These are phyloP conservation scores for Augochlora pura DNA, from an alignment of 1,140 invertebrate species.

Conservation along the genomic window DNA sequence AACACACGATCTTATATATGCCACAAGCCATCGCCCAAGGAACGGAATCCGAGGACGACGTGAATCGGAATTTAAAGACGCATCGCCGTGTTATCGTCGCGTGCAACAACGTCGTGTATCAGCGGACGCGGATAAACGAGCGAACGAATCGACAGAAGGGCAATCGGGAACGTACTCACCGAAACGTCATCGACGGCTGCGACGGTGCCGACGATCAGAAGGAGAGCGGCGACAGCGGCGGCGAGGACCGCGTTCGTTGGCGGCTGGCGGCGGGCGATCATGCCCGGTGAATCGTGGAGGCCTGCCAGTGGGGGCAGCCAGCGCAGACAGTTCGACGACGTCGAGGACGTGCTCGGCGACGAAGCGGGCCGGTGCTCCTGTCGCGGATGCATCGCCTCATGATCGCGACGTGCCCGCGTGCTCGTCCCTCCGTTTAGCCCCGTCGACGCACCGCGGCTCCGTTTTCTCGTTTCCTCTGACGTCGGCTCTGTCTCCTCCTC, in stretches of 20 bases:
- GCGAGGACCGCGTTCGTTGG: constrained; percentile 27
- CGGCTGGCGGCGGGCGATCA: constrained; percentile 33
- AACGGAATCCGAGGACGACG: no score
- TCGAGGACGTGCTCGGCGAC: constrained; percentile 56
- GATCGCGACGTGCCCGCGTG: constrained; percentile 59
- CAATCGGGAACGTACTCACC: constrained; percentile 42
- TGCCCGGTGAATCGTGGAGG: constrained; percentile 38
- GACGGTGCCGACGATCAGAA: constrained; percentile 26
- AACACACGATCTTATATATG: no score
- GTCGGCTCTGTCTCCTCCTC: no score
- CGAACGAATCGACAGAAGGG: background rate
- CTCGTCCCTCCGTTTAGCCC: constrained; percentile 30
- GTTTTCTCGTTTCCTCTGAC: constrained; percentile 11
- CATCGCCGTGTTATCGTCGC: no score
- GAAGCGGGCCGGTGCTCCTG: constrained; percentile 49
- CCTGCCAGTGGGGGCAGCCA: constrained; percentile 46
- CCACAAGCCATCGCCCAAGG: no score
- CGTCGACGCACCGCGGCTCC: constrained; percentile 22
- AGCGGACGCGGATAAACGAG: no score
- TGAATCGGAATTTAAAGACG: no score
- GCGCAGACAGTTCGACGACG: constrained; percentile 58
- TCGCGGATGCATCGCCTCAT: constrained; percentile 65
- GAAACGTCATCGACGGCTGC: background rate
- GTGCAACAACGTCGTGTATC: no score
- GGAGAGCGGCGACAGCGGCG: constrained; percentile 32